Conservation (phyloP, 2,797 vertebrate species). For the Galago senegalensis region DNA sequence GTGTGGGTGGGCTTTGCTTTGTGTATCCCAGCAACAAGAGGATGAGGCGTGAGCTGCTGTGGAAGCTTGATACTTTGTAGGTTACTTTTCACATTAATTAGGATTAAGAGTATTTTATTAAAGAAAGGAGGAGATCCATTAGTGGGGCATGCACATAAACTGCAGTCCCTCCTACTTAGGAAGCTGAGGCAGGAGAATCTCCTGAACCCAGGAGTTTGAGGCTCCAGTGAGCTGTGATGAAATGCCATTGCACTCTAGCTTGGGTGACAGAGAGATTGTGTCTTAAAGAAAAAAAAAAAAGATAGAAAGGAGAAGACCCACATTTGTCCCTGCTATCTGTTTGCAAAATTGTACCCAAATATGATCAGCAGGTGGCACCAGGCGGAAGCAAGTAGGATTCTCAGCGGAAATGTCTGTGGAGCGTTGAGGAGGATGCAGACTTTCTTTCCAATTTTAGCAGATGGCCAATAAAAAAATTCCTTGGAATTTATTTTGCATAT, state of each 20-base stretch:
- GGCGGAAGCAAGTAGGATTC: conserved; percentile 56
- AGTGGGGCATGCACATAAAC: neutral
- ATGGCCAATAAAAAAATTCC: conserved; percentile 88
- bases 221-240: neutral
- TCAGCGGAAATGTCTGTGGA: conserved; percentile 52
- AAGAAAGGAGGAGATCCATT: neutral
- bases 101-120: neutral
- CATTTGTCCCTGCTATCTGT: neutral
- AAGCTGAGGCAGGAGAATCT: neutral
- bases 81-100: conserved; percentile 28
- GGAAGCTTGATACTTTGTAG: neutral
- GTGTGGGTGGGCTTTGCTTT: neutral
- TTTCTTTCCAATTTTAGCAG: conserved; percentile 88
- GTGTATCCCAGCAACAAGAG: neutral
- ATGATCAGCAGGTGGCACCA: conserved; percentile 87
- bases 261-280: neutral
- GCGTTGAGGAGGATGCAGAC: conserved; percentile 41
- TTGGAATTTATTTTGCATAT: conserved; percentile 89
- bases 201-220: neutral
- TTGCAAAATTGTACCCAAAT: neutral
- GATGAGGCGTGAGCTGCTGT: neutral
- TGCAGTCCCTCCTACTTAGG: neutral
- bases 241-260: neutral
- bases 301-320: neutral
- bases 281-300: neutral